A percentile compares a stretch with the other conserved stretches of the same genome.
These are phyloP conservation scores for Protaetia brevitarsis DNA, from an alignment of 1,140 invertebrate species.

Conservation along the genomic window DNA sequence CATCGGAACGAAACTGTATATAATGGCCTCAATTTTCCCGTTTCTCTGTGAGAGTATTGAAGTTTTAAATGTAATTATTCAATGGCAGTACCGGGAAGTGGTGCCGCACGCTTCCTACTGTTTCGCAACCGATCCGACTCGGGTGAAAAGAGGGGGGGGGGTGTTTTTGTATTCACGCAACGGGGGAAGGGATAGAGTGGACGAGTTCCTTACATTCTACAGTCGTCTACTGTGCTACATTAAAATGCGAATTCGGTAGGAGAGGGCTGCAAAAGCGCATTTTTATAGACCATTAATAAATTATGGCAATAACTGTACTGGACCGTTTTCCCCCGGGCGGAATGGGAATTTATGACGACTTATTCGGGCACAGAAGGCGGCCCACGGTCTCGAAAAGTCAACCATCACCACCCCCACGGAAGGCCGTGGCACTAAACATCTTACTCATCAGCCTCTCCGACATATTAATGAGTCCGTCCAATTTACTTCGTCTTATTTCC, in stretches of 20 bases:
- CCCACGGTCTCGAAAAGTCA: conserved; percentile 1
- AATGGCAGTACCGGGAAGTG: conserved; percentile 9
- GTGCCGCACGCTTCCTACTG: neutral
- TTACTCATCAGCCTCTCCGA: conserved; percentile 1
- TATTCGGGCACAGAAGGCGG: no score
- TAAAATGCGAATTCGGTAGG: conserved; percentile 28
- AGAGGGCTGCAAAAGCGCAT: conserved; percentile 44
- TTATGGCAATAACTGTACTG: conserved; percentile 48
- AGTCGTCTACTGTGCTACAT: no score
- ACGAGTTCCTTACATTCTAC: conserved; percentile 12
- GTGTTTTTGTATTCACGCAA: conserved; percentile 4
- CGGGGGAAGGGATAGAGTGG: neutral
- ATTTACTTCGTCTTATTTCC: conserved; percentile 2
- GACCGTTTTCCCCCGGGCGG: conserved; percentile 24
- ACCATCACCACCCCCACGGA: no score
- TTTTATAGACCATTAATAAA: conserved; percentile 51
- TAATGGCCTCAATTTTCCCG: conserved; percentile 12
- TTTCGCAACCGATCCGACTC: conserved; percentile 15
- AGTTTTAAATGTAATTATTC: conserved; percentile 22
- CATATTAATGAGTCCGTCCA: conserved; percentile 7
- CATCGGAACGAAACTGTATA: conserved; percentile 8
- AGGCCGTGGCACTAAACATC: conserved; percentile 1
- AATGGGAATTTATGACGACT: neutral
- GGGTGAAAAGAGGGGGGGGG: neutral
- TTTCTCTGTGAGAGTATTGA: no score